Conservation (phyloP, 2,888 invertebrate species). For the Tipula confusa region DNA sequence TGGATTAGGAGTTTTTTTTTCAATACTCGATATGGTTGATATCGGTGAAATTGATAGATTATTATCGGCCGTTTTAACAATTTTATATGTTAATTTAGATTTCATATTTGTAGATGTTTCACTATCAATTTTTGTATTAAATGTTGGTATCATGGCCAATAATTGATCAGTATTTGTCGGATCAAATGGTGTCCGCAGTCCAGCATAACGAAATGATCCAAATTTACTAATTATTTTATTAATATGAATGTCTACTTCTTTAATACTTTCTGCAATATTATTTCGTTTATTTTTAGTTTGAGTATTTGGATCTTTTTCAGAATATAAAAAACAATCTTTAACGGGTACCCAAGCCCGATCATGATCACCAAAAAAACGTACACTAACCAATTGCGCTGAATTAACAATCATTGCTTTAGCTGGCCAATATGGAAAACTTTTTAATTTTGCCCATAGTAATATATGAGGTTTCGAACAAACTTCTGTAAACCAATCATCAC, state of each 20-base stretch:
- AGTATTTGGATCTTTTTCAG: constrained; percentile 65
- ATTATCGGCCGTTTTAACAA: constrained; percentile 48
- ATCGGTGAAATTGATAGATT: constrained; percentile 42
- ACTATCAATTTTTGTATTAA: constrained; percentile 41
- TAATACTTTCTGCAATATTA: constrained; percentile 59
- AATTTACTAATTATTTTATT: constrained; percentile 65
- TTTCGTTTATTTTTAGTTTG: constrained; percentile 51
- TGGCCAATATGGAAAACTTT: constrained; percentile 97
- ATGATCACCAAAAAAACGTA: constrained; percentile 92
- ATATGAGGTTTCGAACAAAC: constrained; percentile 87
- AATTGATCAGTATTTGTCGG: constrained; percentile 60
- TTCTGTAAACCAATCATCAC: constrained; percentile 84
- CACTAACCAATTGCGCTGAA: constrained; percentile 70
- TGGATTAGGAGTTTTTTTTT: constrained; percentile 26
- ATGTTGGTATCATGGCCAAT: constrained; percentile 58
- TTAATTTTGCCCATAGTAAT: constrained; percentile 92
- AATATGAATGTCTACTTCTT: constrained; percentile 74
- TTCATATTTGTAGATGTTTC: constrained; percentile 38
- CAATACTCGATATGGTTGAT: neutral
- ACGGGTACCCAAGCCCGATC: constrained; percentile 87
- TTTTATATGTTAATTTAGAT: constrained; percentile 48
- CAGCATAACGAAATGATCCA: constrained; percentile 69
- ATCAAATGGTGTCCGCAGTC: constrained; percentile 64
- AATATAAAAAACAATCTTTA: constrained; percentile 78
- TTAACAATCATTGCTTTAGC: constrained; percentile 78